A percentile compares a stretch with the other conserved stretches of the same genome.
phyloP scores from a whole-genome alignment of 2,888 invertebrate species.

The Gastrophysa polygoni region DNA sequence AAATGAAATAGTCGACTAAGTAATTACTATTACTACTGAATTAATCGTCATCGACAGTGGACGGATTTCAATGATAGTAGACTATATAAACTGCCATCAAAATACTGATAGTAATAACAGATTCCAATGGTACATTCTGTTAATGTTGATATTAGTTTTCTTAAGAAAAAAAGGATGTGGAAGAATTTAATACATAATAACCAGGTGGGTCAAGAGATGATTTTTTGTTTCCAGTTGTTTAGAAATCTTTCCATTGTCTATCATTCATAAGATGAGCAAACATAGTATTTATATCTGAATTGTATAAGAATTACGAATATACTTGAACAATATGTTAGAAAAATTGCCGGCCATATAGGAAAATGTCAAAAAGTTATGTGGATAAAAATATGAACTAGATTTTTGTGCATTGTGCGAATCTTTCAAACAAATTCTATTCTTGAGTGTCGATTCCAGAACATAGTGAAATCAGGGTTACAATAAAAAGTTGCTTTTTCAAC shows the following conservation, averaged over 20 bases:
- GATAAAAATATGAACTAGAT: slow-evolving; percentile 17
- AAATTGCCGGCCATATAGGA: slow-evolving; percentile 48
- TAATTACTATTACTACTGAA: not conserved
- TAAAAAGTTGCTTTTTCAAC: no score
- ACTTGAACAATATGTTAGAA: slow-evolving; percentile 34
- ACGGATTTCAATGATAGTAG: not conserved
- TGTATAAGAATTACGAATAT: slow-evolving; percentile 28
- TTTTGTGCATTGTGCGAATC: slow-evolving; percentile 14
- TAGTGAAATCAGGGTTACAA: no score
- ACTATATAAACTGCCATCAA: not conserved
- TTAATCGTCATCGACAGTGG: slow-evolving; percentile 9
- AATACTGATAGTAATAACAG: not conserved
- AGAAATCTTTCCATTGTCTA: slow-evolving; percentile 10
- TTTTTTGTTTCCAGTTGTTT: no score
- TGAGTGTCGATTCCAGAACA: not conserved
- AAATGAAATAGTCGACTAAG: not conserved
- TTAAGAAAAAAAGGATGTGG: no score
- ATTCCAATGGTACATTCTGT: not conserved
- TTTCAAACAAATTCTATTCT: slow-evolving; percentile 8
- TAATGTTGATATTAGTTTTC: no score
- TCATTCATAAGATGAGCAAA: not conserved
- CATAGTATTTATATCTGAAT: slow-evolving; percentile 4
- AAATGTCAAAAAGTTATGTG: slow-evolving; percentile 33
- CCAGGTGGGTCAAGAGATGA: no score
- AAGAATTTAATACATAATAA: no score